Evolutionary conservation across 2,797 vertebrate species (phyloP), one percentile per base, ranked within the genome.

Genomic region (Diplodus sargus): DNA sequence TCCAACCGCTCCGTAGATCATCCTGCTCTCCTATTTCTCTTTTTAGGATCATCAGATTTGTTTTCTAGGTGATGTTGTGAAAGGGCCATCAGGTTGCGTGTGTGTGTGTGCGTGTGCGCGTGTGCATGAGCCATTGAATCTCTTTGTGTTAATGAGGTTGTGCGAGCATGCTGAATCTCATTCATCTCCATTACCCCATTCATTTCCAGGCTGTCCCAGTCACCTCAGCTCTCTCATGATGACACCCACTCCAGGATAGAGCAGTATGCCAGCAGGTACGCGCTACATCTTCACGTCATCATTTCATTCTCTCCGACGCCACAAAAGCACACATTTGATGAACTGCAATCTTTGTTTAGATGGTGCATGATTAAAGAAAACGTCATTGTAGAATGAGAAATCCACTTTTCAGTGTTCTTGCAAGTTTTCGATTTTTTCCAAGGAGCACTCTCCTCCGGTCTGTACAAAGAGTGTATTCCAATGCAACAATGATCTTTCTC

Each of bases 181-280:
- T 90, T 89, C 89, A 90, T 92, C 90, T 91, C 82, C 88, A 88
- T 92, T 89, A 89, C 89, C 47, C 66, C 89, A 72, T 94, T 89
- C 89, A 85, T 76, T 93, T 92, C 34, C 83, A 99, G 98, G 92
- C 95, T 97, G 77, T 96, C 96, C 53, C 97, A 96, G 86, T 98
- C 97, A 89, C 97, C 97, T 49, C 97, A 97, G 88, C 94, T 98
- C 76, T 97, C 98, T 91, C 97, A 99, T 74, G 98, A 99, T 70
- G 98, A 99, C 91, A 99, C 98, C 75, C 98, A 99, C 94, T 98
- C 98, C 88, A 95, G 97, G 92, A 99, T 99, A 95, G 98, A 98
- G 85, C 97, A 99, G 71, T 99, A 97, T 53, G 98, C 98, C 89
- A 98, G 94, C 86, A 97, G 98, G 98, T 99, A 53, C 14, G 85